phyloP scores from a whole-genome alignment of 2,888 invertebrate species.

The Cryptus viduatorius region DNA sequence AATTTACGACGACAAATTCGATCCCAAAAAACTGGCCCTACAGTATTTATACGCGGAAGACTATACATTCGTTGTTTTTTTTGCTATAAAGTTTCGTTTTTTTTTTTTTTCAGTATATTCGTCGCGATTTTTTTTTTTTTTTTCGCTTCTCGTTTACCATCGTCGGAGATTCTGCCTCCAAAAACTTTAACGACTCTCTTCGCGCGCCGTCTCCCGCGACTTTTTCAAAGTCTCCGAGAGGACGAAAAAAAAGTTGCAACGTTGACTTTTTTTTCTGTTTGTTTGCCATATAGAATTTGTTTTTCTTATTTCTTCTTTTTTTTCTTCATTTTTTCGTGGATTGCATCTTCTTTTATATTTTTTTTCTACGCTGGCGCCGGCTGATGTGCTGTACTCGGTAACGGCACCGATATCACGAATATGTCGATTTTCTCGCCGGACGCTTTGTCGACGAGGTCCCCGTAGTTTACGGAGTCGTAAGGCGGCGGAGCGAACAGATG shows the following conservation, averaged over 20 bases:
- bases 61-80: background rate
- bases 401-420: conserved; percentile 85
- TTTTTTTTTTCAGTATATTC: background rate
- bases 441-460: conserved; percentile 83
- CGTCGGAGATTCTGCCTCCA: conserved; percentile 35
- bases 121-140: background rate
- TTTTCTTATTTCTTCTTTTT: background rate
- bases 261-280: background rate
- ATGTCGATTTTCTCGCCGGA: conserved; percentile 84
- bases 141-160: background rate
- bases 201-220: background rate
- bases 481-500: conserved; percentile 87
- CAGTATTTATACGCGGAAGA: background rate
- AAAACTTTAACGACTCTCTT: background rate
- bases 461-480: conserved; percentile 85
- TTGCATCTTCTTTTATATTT: background rate
- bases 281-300: background rate
- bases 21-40: background rate
- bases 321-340: background rate
- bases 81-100: background rate
- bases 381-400: conserved; percentile 80
- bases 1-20: background rate
- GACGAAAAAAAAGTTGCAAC: background rate
- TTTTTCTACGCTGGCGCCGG: conserved; percentile 71
- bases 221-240: conserved; percentile 43